Base-by-base conservation (phyloP, 1,140 invertebrate species). In the Coenobita brevimanus region DNA sequence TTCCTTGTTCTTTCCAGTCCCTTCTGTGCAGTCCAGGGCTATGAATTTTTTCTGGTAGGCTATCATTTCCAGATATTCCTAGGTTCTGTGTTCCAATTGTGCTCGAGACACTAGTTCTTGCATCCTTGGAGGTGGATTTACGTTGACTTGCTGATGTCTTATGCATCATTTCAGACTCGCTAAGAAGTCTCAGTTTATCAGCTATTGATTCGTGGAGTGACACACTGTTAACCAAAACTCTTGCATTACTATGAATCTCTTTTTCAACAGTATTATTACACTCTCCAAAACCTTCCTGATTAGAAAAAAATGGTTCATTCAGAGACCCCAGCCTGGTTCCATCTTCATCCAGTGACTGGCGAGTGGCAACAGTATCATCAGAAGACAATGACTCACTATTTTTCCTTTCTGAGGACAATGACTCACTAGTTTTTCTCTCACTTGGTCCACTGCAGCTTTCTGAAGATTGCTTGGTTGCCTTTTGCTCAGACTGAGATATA, bases 321-420 rank as follows among this genome's bases (percentile, higher is more conserved):
- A 67, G 83, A 38, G 89, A 78, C 27, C 54, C 67, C 24, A 50
- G 41, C 24, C 87, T 87, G 3, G 76, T 54, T 60, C 21, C 57
- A 24, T 89, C 82, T 3, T 90, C 89, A 43, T 89, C 89, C 17
- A 89, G 30, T n/a, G 89, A 90, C 36, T 41, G 38, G 43, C 80
- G 84, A 0, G 86, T 89, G n/a, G 89, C 54, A n/a, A 90, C 88
- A 6, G 89, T 90, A 41, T 90, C 89, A n/a, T 83, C 80, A 24
- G 89, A 90, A 15, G 86, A 90, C 27, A 90, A 27, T 15, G 89
- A 90, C 75, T 90, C 89, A 76, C 87, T 90, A 15, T 86, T 85
- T 60, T 90, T 89, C 54, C 80, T 60, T 24, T 71, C 78, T n/a
- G 43, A 82, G 4, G 87, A 78, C 10, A 73, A 15, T 15, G 36